Evolutionary conservation across 2,113 vertebrate species (phyloP), one percentile per base, ranked within the genome.

Genomic region (Natator depressus): DNA sequence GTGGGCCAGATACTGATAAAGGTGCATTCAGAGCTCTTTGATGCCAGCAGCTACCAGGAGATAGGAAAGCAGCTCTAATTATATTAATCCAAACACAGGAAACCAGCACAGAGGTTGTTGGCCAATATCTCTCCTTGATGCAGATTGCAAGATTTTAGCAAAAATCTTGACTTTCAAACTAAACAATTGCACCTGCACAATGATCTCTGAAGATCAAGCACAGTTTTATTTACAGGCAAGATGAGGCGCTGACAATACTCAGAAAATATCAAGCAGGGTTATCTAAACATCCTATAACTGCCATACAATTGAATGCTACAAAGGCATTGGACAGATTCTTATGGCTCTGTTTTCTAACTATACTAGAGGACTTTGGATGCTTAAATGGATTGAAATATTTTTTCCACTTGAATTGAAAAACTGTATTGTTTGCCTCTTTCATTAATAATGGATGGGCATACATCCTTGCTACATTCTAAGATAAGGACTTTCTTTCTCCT

Each of bases 361-460:
- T 62, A 49, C 14, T 53, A 10, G 75, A 22, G 31, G 11, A n/a
- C 20, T 85, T 75, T 90, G 85, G 78, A 75, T 75, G 14, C 2
- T 12, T 0, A 1, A 29, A 79, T 57, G 38, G 0, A 0, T 49
- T 55, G 78, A 86, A 57, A 47, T 0, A 0, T 38, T 81, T 82
- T 82, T 72, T 11, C 65, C 65, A 38, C n/a, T 22, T 38, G 65
- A 20, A 27, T 7, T 78, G 51, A 31, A 42, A 22, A 12, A 29
- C 29, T 31, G 22, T 76, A 35, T 50, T 76, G 25, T 83, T 88
- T 80, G 49, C 86, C 49, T 90, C 53, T 80, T 49, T 82, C 10
- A 57, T 80, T 93, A 91, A 72, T 89, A 80, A 55, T 12, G 72
- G 20, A 14, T 53, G 46, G 20, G 3, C 27, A 7, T 7, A 5